phyloP scores from a whole-genome alignment of 2,888 invertebrate genomes.

The Allygus modestus region DNA sequence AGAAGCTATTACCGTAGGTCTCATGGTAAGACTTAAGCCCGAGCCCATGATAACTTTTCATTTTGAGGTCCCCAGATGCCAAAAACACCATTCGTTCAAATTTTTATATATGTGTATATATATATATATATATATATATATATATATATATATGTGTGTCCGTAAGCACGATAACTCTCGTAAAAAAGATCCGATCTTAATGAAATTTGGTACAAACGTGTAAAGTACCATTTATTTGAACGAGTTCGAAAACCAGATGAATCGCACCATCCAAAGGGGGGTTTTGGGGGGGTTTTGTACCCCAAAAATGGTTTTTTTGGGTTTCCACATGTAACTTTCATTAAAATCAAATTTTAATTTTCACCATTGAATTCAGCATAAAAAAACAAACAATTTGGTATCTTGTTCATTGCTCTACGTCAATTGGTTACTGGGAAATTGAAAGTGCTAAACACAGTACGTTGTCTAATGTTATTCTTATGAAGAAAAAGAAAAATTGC shows the following conservation, averaged over 20 bases:
- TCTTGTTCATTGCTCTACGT: background rate
- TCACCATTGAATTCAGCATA: background rate
- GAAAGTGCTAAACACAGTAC: background rate
- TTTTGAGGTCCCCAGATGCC: background rate
- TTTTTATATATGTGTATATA: no score
- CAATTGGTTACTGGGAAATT: background rate
- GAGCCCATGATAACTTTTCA: background rate
- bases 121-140: no score
- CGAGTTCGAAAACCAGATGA: background rate
- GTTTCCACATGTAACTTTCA: background rate
- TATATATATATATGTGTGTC: background rate
- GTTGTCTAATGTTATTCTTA: background rate
- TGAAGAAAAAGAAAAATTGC: background rate
- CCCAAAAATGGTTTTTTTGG: background rate
- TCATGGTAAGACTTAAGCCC: slow-evolving; percentile 1
- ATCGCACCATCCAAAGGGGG: background rate
- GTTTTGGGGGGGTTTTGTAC: background rate
- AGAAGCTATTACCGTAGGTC: background rate
- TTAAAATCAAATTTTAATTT: background rate
- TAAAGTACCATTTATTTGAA: background rate
- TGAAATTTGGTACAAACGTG: background rate
- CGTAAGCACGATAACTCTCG: background rate
- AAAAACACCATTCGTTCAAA: no score
- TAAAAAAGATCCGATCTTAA: background rate
- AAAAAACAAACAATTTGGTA: background rate